phyloP scores from a whole-genome alignment of 1,140 invertebrate species.

The Argopecten irradians region DNA sequence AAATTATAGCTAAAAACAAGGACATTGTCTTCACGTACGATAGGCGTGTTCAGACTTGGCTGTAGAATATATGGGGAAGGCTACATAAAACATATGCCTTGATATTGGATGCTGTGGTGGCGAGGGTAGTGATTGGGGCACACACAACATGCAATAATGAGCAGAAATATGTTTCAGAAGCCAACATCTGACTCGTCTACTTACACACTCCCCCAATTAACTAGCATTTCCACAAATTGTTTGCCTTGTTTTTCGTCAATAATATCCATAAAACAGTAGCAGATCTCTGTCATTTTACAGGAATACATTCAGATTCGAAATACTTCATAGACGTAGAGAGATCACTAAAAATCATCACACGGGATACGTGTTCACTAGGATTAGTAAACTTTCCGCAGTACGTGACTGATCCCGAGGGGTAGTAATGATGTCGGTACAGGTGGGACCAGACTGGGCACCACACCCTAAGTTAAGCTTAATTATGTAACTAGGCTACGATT shows the following conservation, averaged over 20 bases:
- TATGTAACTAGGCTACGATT: too few species aligned
- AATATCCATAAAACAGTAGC: background rate
- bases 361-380: background rate
- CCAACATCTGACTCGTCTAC: background rate
- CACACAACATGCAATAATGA: slow-evolving; percentile 17
- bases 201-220: background rate
- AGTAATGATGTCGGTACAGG: too few species aligned
- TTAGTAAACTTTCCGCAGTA: background rate
- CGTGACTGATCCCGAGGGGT: too few species aligned
- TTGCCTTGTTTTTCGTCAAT: background rate
- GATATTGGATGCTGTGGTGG: background rate
- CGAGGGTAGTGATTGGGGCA: background rate
- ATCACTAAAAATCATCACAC: background rate
- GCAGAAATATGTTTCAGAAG: background rate
- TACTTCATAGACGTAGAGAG: background rate
- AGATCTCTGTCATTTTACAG: background rate
- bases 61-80: background rate
- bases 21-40: slow-evolving; percentile 9
- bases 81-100: slow-evolving; percentile 22
- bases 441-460: too few species aligned
- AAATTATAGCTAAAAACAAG: background rate
- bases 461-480: too few species aligned
- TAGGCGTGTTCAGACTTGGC: background rate
- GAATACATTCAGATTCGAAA: background rate
- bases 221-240: background rate